These are phyloP conservation scores for Brachypterus glaber DNA, from an alignment of 2,888 invertebrate species.

Conservation along the genomic window DNA sequence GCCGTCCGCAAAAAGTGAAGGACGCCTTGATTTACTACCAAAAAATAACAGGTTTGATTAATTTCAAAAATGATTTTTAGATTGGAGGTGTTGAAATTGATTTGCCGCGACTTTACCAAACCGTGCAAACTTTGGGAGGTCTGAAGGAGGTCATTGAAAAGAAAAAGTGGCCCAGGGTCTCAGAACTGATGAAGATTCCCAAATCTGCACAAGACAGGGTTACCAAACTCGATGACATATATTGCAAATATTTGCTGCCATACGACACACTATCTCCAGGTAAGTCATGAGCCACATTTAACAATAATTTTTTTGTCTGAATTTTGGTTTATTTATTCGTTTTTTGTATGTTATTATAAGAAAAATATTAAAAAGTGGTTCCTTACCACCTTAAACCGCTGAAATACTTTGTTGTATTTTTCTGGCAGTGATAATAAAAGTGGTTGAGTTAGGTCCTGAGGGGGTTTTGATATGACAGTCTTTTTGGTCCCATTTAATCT, in stretches of 20 bases:
- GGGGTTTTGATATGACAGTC: too few species aligned
- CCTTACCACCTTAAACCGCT: too few species aligned
- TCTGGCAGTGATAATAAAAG: too few species aligned
- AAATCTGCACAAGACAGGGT: conserved; percentile 70
- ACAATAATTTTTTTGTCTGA: too few species aligned
- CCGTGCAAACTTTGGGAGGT: conserved; percentile 78
- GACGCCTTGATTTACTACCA: background rate
- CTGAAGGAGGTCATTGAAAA: conserved; percentile 78
- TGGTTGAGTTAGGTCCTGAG: too few species aligned
- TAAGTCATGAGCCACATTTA: conserved; percentile 27
- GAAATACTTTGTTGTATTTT: too few species aligned
- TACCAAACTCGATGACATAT: conserved; percentile 77
- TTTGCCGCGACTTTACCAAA: conserved; percentile 72
- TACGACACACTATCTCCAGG: conserved; percentile 74
- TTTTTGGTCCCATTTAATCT: too few species aligned
- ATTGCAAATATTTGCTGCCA: conserved; percentile 82
- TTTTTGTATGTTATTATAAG: background rate
- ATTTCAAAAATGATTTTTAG: conserved; percentile 37
- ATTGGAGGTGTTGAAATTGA: conserved; percentile 89
- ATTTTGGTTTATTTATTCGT: too few species aligned
- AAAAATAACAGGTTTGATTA: background rate
- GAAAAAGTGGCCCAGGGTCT: conserved; percentile 80
- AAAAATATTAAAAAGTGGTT: conserved; percentile 7
- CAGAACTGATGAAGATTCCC: conserved; percentile 78
- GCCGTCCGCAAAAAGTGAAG: background rate